Conservation (phyloP, 2,888 invertebrate genomes). For the Pseudolycoriella hygida region DNA sequence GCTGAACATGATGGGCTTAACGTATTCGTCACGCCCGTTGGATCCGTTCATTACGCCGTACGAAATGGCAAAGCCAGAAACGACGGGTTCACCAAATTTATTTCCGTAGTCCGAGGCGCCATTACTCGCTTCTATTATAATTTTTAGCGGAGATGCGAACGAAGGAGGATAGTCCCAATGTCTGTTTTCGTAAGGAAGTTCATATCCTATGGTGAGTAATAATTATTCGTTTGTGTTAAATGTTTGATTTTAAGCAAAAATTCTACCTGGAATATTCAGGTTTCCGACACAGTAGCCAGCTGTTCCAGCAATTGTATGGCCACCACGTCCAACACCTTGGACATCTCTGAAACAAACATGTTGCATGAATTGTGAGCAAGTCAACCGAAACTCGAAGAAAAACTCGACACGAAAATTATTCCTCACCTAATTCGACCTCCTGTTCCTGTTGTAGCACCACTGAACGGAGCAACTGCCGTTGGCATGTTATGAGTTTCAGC, state of each 20-base stretch:
- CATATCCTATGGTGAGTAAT: slow-evolving; percentile 37
- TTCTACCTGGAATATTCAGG: slow-evolving; percentile 55
- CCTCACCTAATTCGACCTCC: slow-evolving; percentile 64
- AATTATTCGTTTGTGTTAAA: too few species aligned
- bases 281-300: slow-evolving; percentile 95
- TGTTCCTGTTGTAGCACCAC: slow-evolving; percentile 95
- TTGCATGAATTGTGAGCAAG: too few species aligned
- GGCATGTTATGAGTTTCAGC: slow-evolving; percentile 99
- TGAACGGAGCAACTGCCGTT: slow-evolving; percentile 92
- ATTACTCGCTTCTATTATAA: slow-evolving; percentile 89
- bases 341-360: slow-evolving; percentile 66
- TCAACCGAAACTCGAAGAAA: background rate
- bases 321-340: slow-evolving; percentile 87
- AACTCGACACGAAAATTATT: background rate
- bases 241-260: slow-evolving; percentile 1
- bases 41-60: slow-evolving; percentile 60
- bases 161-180: slow-evolving; percentile 63
- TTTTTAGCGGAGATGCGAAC: slow-evolving; percentile 76
- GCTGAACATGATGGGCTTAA: slow-evolving; percentile 98
- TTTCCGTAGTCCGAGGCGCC: slow-evolving; percentile 98
- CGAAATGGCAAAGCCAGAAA: slow-evolving; percentile 79
- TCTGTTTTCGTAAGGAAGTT: slow-evolving; percentile 71
- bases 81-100: slow-evolving; percentile 94
- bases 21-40: slow-evolving; percentile 67
- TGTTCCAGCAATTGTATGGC: slow-evolving; percentile 85